These are phyloP conservation scores for Drosophila athabasca DNA, from an alignment of 1,140 invertebrate species.

Conservation along the genomic window DNA sequence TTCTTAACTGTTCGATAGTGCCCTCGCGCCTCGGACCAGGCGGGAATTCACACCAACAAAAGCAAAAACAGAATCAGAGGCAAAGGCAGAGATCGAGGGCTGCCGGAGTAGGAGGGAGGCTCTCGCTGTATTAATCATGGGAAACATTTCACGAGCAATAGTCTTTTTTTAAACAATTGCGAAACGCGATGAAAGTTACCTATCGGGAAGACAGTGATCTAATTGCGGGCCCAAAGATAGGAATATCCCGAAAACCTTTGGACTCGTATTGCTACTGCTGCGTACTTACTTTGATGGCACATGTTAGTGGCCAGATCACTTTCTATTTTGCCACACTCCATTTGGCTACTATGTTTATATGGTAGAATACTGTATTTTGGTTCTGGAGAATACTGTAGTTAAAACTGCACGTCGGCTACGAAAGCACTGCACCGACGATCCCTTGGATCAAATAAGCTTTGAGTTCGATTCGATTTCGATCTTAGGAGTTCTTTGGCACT, in stretches of 20 bases:
- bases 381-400: too few relatives aligned
- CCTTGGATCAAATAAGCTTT: background rate
- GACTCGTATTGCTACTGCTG: constrained; percentile 12
- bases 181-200: constrained; percentile 15
- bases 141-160: constrained; percentile 23
- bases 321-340: constrained; percentile 19
- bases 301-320: constrained; percentile 33
- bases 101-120: too few relatives aligned
- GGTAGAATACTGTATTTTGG: background rate
- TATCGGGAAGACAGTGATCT: constrained; percentile 29
- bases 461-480: background rate
- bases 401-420: too few relatives aligned
- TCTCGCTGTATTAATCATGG: constrained; percentile 40
- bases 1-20: too few relatives aligned
- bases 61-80: too few relatives aligned
- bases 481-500: constrained; percentile 2
- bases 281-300: constrained; percentile 63
- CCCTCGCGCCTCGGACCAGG: too few relatives aligned
- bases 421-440: background rate
- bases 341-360: background rate
- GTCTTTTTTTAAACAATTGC: constrained; percentile 50
- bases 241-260: background rate
- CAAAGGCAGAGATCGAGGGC: too few relatives aligned
- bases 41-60: too few relatives aligned
- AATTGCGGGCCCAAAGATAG: constrained; percentile 8